Evolutionary conservation across 2,113 vertebrate genomes (phyloP).

Genomic region (Pedetes capensis): DNA sequence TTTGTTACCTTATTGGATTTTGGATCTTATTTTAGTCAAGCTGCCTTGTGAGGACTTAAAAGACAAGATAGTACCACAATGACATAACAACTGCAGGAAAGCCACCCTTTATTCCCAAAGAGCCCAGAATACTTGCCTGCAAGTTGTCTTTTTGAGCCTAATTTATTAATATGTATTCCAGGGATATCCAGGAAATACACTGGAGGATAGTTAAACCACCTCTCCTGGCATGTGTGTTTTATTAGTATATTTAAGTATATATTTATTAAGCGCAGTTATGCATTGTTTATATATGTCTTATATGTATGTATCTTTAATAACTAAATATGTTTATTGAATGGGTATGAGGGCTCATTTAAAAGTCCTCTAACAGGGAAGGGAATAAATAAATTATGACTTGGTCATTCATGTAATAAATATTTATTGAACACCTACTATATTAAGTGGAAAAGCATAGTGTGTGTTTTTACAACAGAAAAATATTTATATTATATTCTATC

Average conservation of each 20-base stretch:
- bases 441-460: background rate
- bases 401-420: background rate
- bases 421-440: background rate
- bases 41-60: background rate
- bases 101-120: background rate
- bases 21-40: background rate
- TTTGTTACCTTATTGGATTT: background rate
- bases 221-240: fast-evolving
- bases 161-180: background rate
- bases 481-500: background rate
- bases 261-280: background rate
- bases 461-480: background rate
- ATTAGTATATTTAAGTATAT: background rate
- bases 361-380: background rate
- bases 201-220: background rate
- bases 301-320: background rate
- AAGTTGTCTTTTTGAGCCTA: slow-evolving; percentile 1
- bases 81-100: background rate
- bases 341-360: background rate
- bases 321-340: background rate
- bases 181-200: background rate
- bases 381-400: background rate
- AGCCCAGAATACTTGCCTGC: background rate
- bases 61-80: background rate
- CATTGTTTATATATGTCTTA: background rate